phyloP scores from a whole-genome alignment of 1,140 invertebrate species.

The Aethina tumida region DNA sequence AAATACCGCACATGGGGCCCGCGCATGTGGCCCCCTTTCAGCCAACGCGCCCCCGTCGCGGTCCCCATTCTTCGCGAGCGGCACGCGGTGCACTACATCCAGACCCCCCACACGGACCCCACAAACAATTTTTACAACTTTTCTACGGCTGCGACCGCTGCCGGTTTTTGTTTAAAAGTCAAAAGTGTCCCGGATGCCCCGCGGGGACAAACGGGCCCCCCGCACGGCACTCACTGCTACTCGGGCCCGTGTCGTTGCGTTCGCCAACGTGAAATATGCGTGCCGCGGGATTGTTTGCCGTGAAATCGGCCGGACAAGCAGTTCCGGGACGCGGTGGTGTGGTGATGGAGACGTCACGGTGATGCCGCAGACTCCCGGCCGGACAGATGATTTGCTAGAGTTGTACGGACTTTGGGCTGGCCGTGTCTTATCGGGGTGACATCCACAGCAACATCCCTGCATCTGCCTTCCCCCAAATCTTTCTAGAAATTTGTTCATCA shows the following conservation, averaged over 20 bases:
- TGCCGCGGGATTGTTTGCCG: slow-evolving; percentile 16
- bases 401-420: too few relatives aligned
- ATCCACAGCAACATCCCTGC: too few relatives aligned
- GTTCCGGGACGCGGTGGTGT: too few relatives aligned
- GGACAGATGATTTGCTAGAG: too few relatives aligned
- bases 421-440: too few relatives aligned
- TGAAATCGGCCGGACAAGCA: slow-evolving; percentile 17
- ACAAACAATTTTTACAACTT: slow-evolving; percentile 13
- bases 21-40: slow-evolving; percentile 20
- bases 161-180: slow-evolving; percentile 22
- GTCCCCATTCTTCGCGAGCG: slow-evolving; percentile 8
- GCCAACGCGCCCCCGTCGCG: slow-evolving; percentile 17
- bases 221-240: too few relatives aligned
- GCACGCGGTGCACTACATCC: slow-evolving; percentile 5
- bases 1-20: slow-evolving; percentile 13
- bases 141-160: slow-evolving; percentile 9
- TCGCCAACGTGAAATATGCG: slow-evolving; percentile 9
- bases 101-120: slow-evolving; percentile 17
- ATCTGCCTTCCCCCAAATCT: too few relatives aligned
- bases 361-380: too few relatives aligned
- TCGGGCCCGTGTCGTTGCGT: slow-evolving; percentile 3
- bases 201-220: slow-evolving; percentile 23
- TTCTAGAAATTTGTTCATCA: too few relatives aligned
- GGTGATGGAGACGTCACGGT: too few relatives aligned
- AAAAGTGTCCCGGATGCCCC: slow-evolving; percentile 15